phyloP scores from a whole-genome alignment of 2,888 invertebrate genomes.

The Eupithecia vulgata region DNA sequence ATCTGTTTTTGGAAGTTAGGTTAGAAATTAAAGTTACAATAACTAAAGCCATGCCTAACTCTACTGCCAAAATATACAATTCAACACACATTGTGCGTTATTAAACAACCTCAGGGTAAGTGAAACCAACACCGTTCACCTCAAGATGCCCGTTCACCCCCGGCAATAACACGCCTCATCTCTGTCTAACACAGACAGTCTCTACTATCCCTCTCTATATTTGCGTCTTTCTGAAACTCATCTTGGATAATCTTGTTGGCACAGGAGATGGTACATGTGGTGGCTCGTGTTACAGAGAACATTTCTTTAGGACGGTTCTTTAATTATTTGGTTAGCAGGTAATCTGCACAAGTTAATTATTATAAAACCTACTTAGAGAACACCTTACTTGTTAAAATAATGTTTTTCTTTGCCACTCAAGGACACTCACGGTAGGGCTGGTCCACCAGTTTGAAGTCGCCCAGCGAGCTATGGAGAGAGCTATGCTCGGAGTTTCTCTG shows the following conservation, averaged over 20 bases:
- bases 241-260: constrained; percentile 55
- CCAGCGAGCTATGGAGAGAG: no score
- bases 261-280: constrained; percentile 23
- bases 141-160: constrained; percentile 54
- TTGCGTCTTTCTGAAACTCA: constrained; percentile 48
- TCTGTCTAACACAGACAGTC: constrained; percentile 40
- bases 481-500: no score
- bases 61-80: background rate
- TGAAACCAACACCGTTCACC: constrained; percentile 42
- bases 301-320: constrained; percentile 8
- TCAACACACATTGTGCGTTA: background rate
- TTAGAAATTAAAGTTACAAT: background rate
- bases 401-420: no score
- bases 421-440: no score
- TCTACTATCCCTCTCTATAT: constrained; percentile 46
- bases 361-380: background rate
- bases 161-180: constrained; percentile 52
- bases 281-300: background rate
- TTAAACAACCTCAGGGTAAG: constrained; percentile 16
- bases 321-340: constrained; percentile 2
- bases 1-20: background rate
- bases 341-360: background rate
- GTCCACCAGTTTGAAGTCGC: no score
- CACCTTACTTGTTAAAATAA: no score
- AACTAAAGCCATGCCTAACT: background rate